Evolutionary conservation across 1,140 invertebrate genomes (phyloP).

Genomic region (Drepana arcuata): DNA sequence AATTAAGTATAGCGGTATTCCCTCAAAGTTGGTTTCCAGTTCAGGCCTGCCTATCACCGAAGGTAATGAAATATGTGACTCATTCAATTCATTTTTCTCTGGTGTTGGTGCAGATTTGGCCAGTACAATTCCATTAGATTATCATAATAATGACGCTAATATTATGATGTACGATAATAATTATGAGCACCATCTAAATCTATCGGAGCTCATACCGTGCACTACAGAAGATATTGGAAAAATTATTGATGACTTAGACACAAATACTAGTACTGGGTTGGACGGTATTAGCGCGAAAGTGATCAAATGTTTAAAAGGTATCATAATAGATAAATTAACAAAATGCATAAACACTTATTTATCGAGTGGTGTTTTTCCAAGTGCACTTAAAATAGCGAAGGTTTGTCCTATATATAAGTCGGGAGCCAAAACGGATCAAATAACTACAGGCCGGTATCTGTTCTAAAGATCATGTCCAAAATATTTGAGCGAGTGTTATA

Average conservation of each 20-base stretch:
- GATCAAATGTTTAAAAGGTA: conserved; percentile 9
- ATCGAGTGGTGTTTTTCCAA: conserved; percentile 7
- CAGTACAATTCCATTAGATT: conserved; percentile 3
- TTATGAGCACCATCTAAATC: background rate
- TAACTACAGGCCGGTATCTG: conserved; percentile 2
- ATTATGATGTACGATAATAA: background rate
- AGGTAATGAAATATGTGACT: conserved; percentile 7
- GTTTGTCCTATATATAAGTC: conserved; percentile 6
- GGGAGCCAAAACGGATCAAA: conserved; percentile 1
- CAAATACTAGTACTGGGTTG: conserved; percentile 9
- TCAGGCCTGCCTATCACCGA: too few relatives aligned
- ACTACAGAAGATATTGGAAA: conserved; percentile 8
- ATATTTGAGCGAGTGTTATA: background rate
- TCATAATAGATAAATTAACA: conserved; percentile 4
- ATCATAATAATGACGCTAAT: conserved; percentile 4
- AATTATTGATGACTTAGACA: conserved; percentile 12
- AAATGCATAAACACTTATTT: conserved; percentile 10
- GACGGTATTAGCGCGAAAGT: conserved; percentile 12
- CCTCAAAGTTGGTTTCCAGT: too few relatives aligned
- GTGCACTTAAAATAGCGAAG: conserved; percentile 1
- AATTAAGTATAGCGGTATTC: too few relatives aligned
- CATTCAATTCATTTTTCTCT: conserved; percentile 12
- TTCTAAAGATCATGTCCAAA: background rate
- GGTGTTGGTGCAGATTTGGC: conserved; percentile 8
- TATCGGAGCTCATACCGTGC: conserved; percentile 3